A percentile compares a stretch with the other conserved stretches of the same genome.
Evolutionary conservation across 2,888 invertebrate species (phyloP).

Genomic region (Lutraria lutraria): DNA sequence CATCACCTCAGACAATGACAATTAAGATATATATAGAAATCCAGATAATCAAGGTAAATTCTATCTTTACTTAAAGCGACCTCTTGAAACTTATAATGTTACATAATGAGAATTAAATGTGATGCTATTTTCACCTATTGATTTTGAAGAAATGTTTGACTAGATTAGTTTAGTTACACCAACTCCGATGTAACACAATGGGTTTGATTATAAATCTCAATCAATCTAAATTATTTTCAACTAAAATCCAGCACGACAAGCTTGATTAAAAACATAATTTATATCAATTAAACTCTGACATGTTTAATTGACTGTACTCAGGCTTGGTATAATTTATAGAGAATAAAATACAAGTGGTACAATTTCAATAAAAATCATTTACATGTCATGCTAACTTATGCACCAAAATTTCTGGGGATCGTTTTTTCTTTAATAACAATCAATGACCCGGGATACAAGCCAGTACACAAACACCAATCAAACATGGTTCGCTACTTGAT

Average conservation of each 20-base stretch:
- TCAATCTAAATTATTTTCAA: background rate
- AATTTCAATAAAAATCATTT: background rate
- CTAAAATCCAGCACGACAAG: background rate
- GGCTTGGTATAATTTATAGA: background rate
- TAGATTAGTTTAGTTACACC: too few relatives aligned
- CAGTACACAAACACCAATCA: conserved; percentile 1
- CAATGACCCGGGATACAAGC: background rate
- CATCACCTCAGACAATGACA: too few relatives aligned
- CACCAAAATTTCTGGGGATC: background rate
- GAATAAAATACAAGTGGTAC: background rate
- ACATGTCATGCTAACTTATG: conserved; percentile 6
- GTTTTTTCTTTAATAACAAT: conserved; percentile 7
- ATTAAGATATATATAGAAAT: too few relatives aligned
- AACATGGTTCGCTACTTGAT: conserved; percentile 11
- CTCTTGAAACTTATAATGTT: too few relatives aligned
- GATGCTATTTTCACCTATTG: too few relatives aligned
- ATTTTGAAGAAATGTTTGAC: too few relatives aligned
- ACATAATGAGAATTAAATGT: too few relatives aligned
- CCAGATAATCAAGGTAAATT: too few relatives aligned
- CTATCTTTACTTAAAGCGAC: too few relatives aligned
- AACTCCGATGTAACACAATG: too few relatives aligned
- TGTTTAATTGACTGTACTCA: conserved; percentile 1
- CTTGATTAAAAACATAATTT: background rate
- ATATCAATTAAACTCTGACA: conserved; percentile 3
- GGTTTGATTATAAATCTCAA: too few relatives aligned